phyloP scores from a whole-genome alignment of 2,797 vertebrate genomes.

The Acanthurus lineatus region DNA sequence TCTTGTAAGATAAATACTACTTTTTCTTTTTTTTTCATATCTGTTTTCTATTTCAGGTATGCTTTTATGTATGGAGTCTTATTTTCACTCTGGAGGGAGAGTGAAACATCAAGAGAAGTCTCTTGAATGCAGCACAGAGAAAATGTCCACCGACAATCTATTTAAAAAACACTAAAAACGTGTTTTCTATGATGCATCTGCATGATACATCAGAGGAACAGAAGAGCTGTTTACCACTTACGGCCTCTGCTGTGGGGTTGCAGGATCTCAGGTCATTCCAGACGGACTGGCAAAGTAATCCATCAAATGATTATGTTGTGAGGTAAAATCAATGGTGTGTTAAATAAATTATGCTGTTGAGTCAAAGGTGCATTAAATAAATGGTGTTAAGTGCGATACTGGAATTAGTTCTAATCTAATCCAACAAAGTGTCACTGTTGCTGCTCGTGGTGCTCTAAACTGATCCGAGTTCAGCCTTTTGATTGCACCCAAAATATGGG shows the following conservation, averaged over 20 bases:
- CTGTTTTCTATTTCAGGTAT: background rate
- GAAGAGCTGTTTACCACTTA: background rate
- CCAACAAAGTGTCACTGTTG: slow-evolving; percentile 54
- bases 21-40: slow-evolving; percentile 4
- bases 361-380: slow-evolving; percentile 73
- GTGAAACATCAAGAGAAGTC: slow-evolving; percentile 33
- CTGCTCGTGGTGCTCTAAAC: slow-evolving; percentile 44
- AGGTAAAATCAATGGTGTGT: slow-evolving; percentile 76
- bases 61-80: background rate
- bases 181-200: slow-evolving; percentile 25
- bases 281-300: slow-evolving; percentile 57
- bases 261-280: slow-evolving; percentile 36
- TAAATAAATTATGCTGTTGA: slow-evolving; percentile 77
- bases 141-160: slow-evolving; percentile 40
- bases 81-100: slow-evolving; percentile 5
- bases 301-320: slow-evolving; percentile 72
- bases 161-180: slow-evolving; percentile 37
- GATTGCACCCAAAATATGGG: slow-evolving; percentile 53
- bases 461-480: slow-evolving; percentile 50
- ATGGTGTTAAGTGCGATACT: slow-evolving; percentile 62
- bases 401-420: slow-evolving; percentile 75
- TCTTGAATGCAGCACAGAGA: slow-evolving; percentile 19
- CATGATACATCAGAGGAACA: background rate
- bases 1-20: slow-evolving; percentile 18
- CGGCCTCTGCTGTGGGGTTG: slow-evolving; percentile 16